Evolutionary conservation across 2,113 vertebrate genomes (phyloP), one percentile per base, ranked within the genome.

Genomic region (Dissostichus mawsoni): DNA sequence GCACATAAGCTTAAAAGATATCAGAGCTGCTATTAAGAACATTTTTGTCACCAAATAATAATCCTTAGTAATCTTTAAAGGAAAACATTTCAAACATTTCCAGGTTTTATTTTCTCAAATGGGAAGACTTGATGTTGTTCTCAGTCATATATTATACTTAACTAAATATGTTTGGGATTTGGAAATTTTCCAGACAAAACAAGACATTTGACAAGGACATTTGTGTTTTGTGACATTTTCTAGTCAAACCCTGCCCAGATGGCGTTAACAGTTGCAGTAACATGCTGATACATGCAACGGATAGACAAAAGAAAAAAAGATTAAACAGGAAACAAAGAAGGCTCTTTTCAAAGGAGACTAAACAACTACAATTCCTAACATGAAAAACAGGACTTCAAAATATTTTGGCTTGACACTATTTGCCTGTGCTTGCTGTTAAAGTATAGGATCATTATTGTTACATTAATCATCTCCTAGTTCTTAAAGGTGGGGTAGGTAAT

Each of bases 391-490:
- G 66, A 56, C 16, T 67, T 70, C 14, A 67, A 78, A 70, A 56
- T 7, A 50, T 41, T 36, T 45, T 29, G 18, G 63, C 29, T 56
- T 9, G 2, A 45, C 18, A 8, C 16, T 17, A 14, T 82, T 81
- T 61, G 63, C 72, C 45, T 80, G 11, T 52, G 13, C 20, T 57
- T 45, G 7, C 56, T 33, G 57, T 44, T 71, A 50, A 69, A 41
- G 48, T 36, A 56, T 66, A 70, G 8, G 25, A 17, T 78, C 67
- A 61, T 86, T 78, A 74, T 73, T 63, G 36, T 76, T 66, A n/a
- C 69, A 80, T 87, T 75, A 76, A 76, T 90, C 59, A 82, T 89
- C 69, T 80, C 69, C 68, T 0, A 41, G 36, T 41, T 41, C 36
- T 41, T 41, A 3, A 29, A 29, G 25, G 25, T 29, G 3, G 3